These are phyloP conservation scores for Kryptolebias marmoratus DNA, from an alignment of 2,113 vertebrate species.

Conservation along the genomic window DNA sequence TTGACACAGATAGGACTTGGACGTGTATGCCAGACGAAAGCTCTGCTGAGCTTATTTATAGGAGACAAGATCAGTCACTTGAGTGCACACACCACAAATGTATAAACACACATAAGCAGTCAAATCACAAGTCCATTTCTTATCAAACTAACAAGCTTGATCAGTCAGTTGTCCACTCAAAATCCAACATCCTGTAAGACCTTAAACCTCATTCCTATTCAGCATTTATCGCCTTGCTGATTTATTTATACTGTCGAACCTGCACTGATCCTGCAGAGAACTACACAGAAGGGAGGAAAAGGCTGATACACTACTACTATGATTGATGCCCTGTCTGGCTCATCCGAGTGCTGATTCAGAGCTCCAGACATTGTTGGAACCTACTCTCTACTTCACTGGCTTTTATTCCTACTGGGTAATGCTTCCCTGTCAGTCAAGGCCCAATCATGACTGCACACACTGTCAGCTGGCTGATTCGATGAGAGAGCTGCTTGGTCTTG, in stretches of 20 bases:
- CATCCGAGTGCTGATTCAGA: conserved; percentile 63
- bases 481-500: conserved; percentile 1
- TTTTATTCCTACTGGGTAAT: conserved; percentile 57
- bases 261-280: conserved; percentile 47
- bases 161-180: conserved; percentile 16
- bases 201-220: conserved; percentile 37
- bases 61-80: conserved; percentile 30
- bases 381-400: conserved; percentile 40
- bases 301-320: conserved; percentile 52
- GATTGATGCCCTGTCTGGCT: conserved; percentile 65
- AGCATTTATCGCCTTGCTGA: conserved; percentile 37
- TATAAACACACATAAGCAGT: conserved; percentile 26
- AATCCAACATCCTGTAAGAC: conserved; percentile 9
- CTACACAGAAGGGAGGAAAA: conserved; percentile 35
- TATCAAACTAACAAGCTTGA: conserved; percentile 29
- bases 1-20: conserved; percentile 27
- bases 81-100: conserved; percentile 13
- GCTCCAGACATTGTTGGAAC: conserved; percentile 46
- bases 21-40: background rate
- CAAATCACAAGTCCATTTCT: conserved; percentile 11
- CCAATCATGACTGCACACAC: conserved; percentile 34
- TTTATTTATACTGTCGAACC: conserved; percentile 53
- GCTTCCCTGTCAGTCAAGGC: conserved; percentile 49
- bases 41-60: conserved; percentile 21
- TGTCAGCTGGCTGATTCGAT: conserved; percentile 39